phyloP scores from a whole-genome alignment of 2,797 vertebrate species.

The Epinephelus awoara region DNA sequence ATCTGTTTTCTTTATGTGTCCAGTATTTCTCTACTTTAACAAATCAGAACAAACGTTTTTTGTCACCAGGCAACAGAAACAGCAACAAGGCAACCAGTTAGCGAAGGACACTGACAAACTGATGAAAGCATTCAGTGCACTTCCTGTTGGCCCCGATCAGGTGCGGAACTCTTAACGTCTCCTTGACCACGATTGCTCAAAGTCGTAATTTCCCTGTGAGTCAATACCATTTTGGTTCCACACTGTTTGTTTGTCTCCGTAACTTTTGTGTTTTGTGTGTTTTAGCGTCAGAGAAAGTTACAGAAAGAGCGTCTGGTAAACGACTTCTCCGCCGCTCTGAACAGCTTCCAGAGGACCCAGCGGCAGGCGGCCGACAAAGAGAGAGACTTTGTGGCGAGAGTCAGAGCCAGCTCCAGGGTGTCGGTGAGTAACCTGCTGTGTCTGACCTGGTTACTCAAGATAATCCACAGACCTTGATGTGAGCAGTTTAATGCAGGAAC shows the following conservation, averaged over 20 bases:
- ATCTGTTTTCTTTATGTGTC: neutral
- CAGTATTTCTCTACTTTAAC: neutral
- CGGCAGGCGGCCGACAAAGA: slow-evolving; percentile 93
- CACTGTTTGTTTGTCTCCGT: too few species aligned
- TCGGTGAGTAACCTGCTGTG: slow-evolving; percentile 87
- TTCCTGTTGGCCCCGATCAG: slow-evolving; percentile 93
- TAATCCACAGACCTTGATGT: too few species aligned
- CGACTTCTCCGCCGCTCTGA: slow-evolving; percentile 93
- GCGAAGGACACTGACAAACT: slow-evolving; percentile 96
- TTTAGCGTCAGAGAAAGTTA: slow-evolving; percentile 95
- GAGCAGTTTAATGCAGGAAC: too few species aligned
- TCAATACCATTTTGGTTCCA: neutral
- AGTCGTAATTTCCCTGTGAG: neutral
- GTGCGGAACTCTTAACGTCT: slow-evolving; percentile 72
- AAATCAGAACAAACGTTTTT: slow-evolving; percentile 13
- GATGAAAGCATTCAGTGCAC: slow-evolving; percentile 92
- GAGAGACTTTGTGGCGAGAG: slow-evolving; percentile 95
- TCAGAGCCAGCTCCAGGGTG: slow-evolving; percentile 93
- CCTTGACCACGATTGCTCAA: neutral
- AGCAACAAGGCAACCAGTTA: slow-evolving; percentile 93
- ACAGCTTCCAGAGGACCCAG: slow-evolving; percentile 93
- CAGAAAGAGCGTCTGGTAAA: slow-evolving; percentile 94
- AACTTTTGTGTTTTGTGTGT: slow-evolving; percentile 20
- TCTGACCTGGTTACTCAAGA: too few species aligned
- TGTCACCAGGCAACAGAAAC: slow-evolving; percentile 92